These are phyloP conservation scores for Microctonus hyperodae DNA, from an alignment of 2,888 invertebrate species.

Conservation along the genomic window DNA sequence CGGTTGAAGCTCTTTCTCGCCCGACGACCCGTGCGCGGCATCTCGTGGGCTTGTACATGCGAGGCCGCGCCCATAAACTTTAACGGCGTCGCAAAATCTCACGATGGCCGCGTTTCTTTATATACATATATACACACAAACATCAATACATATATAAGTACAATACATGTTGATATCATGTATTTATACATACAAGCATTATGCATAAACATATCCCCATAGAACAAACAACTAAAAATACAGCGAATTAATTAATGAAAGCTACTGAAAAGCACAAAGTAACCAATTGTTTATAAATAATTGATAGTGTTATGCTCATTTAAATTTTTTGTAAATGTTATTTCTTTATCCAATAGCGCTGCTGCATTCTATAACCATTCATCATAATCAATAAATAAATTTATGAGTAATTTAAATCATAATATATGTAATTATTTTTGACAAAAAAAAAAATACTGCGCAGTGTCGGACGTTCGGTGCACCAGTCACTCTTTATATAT, in stretches of 20 bases:
- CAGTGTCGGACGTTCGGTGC: not conserved
- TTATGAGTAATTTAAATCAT: too few relatives aligned
- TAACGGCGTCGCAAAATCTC: slow-evolving; percentile 59
- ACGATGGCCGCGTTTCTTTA: slow-evolving; percentile 44
- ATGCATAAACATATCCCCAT: too few relatives aligned
- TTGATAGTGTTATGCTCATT: not conserved
- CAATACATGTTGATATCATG: slow-evolving; percentile 54
- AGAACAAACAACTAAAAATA: too few relatives aligned
- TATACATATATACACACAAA: not conserved
- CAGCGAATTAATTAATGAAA: too few relatives aligned
- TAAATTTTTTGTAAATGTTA: too few relatives aligned
- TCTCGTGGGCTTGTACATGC: slow-evolving; percentile 48
- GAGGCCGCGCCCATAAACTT: slow-evolving; percentile 62
- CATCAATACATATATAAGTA: slow-evolving; percentile 7
- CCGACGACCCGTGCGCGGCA: slow-evolving; percentile 35
- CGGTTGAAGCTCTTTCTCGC: slow-evolving; percentile 34
- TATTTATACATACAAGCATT: slow-evolving; percentile 49
- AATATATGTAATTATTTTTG: not conserved
- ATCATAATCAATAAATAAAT: too few relatives aligned
- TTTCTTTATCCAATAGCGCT: too few relatives aligned
- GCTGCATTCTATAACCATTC: too few relatives aligned
- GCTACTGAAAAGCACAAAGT: too few relatives aligned
- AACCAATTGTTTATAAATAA: too few relatives aligned
- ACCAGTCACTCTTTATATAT: not conserved
- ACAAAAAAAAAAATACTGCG: not conserved